Base-by-base conservation (phyloP, 2,113 vertebrate genomes). In the Elaphurus davidianus region DNA sequence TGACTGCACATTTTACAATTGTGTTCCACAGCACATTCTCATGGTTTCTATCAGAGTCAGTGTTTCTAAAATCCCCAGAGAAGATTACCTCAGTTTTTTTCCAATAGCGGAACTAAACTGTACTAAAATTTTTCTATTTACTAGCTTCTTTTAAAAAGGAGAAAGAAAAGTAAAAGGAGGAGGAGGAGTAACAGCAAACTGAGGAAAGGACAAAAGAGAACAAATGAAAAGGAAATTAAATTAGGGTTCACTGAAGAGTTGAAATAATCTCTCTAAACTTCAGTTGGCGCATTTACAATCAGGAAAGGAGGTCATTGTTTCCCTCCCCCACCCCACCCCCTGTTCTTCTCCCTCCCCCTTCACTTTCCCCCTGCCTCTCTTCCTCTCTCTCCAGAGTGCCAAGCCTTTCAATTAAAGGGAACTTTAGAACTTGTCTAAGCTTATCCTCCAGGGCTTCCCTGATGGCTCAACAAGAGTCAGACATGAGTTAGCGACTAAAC, bases 1-100 rank as follows among this genome's bases (percentile, higher is more conserved):
- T 95, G 96, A 95, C 98, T 97, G 96, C 47, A 71, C 96, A 87
- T 93, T 98, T 89, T 86, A 98, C 97, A 98, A 97, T 92, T 96
- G 98, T 98, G 95, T 98, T 96, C 98, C 94, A 95, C 71, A 96
- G 97, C 95, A 94, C 76, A 40, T 95, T 74, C 90, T 98, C 92
- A 71, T 23, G 84, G 54, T 88, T 93, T 97, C 96, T 97, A 67
- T 50, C 21, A 59, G 23, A 90, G 30, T 87, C 14, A 4, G 43
- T 16, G 87, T 95, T 98, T 95, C 88, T 84, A 92, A 97, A 96
- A 92, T 50, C 19, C 33, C 40, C 85, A 94, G 50, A 95, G 47
- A 95, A 97, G 89, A 98, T 62, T 28, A 89, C 87, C 52, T 89
- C 17, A 84, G 90, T 94, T 76, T 90, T 97, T 79, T 79, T 50